Evolutionary conservation across 2,888 invertebrate species (phyloP).

Genomic region (Helicoverpa assulta): DNA sequence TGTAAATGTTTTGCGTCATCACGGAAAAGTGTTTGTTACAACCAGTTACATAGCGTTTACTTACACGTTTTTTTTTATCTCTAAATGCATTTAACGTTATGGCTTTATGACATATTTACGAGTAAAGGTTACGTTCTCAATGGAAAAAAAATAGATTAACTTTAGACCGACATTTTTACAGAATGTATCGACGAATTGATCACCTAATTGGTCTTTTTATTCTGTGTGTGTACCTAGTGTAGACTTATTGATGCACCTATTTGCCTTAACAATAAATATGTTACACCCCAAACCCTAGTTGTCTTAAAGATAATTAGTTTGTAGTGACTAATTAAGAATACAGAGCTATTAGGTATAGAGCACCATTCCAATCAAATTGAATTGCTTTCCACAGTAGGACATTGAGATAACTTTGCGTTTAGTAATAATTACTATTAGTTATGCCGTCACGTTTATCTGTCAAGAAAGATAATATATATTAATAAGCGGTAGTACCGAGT

Average conservation of each 20-base stretch:
- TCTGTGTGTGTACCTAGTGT: too few species aligned
- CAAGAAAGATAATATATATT: conserved; percentile 58
- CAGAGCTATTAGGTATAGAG: background rate
- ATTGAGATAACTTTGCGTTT: conserved; percentile 45
- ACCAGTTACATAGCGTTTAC: conserved; percentile 12
- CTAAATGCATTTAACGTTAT: conserved; percentile 12
- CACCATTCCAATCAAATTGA: background rate
- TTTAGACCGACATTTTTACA: too few species aligned
- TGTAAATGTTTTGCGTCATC: conserved; percentile 47
- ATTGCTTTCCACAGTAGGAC: conserved; percentile 10
- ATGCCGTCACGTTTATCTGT: conserved; percentile 63
- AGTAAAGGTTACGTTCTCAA: background rate
- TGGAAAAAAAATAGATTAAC: background rate
- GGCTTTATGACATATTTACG: background rate
- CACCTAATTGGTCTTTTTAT: too few species aligned
- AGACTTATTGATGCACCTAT: too few species aligned
- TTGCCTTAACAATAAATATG: too few species aligned
- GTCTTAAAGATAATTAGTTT: too few species aligned
- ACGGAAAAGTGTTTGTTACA: conserved; percentile 38
- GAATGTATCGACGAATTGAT: too few species aligned
- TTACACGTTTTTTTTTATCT: conserved; percentile 23
- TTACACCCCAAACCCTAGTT: too few species aligned
- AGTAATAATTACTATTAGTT: conserved; percentile 61
- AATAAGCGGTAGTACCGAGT: conserved; percentile 54
- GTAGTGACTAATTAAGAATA: too few species aligned